These are phyloP conservation scores for Ochropleura plecta DNA, from an alignment of 2,888 invertebrate genomes.

Conservation along the genomic window DNA sequence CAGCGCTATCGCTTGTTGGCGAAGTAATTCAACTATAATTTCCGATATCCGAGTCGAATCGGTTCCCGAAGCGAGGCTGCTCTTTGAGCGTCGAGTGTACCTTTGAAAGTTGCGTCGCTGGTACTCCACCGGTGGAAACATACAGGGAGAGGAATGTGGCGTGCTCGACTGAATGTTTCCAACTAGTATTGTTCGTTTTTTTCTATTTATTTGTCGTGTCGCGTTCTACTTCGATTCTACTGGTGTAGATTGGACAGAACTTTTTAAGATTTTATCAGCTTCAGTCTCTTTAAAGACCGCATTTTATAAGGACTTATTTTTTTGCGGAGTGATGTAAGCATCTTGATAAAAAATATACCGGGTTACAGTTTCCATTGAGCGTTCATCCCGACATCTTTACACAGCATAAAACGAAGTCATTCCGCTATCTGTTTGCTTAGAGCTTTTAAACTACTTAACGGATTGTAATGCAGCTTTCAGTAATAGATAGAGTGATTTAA, in stretches of 20 bases:
- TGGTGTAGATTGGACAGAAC: not conserved
- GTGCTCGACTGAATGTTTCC: slow-evolving; percentile 33
- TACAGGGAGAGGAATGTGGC: slow-evolving; percentile 34
- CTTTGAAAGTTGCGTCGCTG: slow-evolving; percentile 66
- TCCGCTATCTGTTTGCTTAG: too few relatives aligned
- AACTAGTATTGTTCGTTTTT: slow-evolving; percentile 39
- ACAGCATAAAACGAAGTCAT: too few relatives aligned
- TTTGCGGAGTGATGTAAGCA: not conserved
- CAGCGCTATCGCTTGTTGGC: slow-evolving; percentile 68
- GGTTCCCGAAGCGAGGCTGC: slow-evolving; percentile 63
- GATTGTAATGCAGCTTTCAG: too few relatives aligned
- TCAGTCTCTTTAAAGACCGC: not conserved
- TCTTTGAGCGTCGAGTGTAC: slow-evolving; percentile 68
- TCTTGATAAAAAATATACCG: not conserved
- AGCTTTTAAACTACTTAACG: too few relatives aligned
- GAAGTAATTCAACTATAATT: slow-evolving; percentile 72
- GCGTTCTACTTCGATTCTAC: slow-evolving; percentile 9
- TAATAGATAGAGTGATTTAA: too few relatives aligned
- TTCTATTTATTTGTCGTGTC: slow-evolving; percentile 37
- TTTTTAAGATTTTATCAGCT: not conserved
- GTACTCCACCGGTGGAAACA: slow-evolving; percentile 58
- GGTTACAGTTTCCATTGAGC: not conserved
- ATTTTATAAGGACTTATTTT: not conserved
- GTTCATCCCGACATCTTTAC: not conserved
- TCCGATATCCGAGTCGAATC: slow-evolving; percentile 70